phyloP scores from a whole-genome alignment of 1,140 invertebrate species.

The Coptotermes formosanus region DNA sequence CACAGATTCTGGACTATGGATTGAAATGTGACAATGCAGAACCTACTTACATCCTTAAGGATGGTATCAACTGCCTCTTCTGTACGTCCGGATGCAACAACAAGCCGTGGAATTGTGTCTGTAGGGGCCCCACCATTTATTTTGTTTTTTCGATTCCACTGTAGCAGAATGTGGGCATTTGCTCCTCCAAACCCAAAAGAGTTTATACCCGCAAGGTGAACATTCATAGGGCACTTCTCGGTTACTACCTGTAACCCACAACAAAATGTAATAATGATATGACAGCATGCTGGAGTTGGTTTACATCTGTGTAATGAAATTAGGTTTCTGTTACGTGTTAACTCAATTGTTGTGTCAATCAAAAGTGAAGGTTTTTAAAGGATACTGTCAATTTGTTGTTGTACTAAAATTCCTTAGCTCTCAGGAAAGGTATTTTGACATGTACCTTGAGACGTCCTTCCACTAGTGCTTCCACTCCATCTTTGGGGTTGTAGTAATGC shows the following conservation, averaged over 20 bases:
- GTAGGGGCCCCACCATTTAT: conserved; percentile 36
- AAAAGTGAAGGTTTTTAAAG: no score
- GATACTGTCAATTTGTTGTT: no score
- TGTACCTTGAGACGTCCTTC: conserved; percentile 61
- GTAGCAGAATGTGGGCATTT: conserved; percentile 62
- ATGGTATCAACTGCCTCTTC: conserved; percentile 54
- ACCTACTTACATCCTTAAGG: conserved; percentile 42
- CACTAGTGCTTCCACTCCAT: conserved; percentile 58
- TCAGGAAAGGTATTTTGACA: no score
- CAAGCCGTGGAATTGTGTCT: conserved; percentile 47
- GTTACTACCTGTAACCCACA: conserved; percentile 51
- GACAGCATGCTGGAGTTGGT: no score
- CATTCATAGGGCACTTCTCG: conserved; percentile 55
- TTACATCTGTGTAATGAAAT: no score
- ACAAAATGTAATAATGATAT: no score
- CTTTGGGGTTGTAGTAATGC: conserved; percentile 62
- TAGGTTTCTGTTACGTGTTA: no score
- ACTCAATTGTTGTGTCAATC: no score
- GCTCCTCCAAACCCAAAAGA: conserved; percentile 70
- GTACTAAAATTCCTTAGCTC: no score
- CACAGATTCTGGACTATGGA: no score
- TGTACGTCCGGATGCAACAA: conserved; percentile 57
- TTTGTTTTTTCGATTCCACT: conserved; percentile 46
- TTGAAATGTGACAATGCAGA: no score
- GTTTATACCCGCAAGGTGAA: conserved; percentile 62